Percentiles rank a stretch among this genome's conserved stretches.
Evolutionary conservation across 2,888 invertebrate species (phyloP).

Genomic region (Polydrusus cervinus): DNA sequence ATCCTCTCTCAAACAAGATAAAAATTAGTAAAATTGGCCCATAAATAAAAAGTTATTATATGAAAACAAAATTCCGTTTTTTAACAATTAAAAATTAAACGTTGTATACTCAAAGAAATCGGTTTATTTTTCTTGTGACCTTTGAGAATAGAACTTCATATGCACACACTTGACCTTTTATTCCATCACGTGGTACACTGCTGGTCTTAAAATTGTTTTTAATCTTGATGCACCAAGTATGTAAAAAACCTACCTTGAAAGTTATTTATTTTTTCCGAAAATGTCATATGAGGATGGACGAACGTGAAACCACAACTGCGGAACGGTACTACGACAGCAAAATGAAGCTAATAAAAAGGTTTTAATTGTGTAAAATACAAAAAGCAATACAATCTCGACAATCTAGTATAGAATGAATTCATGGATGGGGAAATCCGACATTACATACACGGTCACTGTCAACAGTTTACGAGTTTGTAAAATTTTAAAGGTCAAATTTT

Average conservation of each 20-base stretch:
- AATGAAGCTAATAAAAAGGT: background rate
- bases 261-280: background rate
- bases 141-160: no score
- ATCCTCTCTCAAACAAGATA: no score
- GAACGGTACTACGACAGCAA: background rate
- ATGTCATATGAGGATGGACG: background rate
- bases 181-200: no score
- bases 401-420: constrained; percentile 4
- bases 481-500: background rate
- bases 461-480: background rate
- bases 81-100: no score
- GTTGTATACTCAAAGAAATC: no score
- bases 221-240: no score
- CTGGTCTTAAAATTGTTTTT: no score
- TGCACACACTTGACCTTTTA: no score
- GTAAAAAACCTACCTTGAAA: background rate
- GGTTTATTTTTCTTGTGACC: no score
- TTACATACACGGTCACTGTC: constrained; percentile 15
- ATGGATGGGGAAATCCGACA: constrained; percentile 14
- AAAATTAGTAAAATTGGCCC: no score
- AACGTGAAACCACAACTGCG: background rate
- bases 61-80: no score
- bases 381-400: background rate
- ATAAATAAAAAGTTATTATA: no score
- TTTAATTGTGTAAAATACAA: constrained; percentile 3